A percentile compares a stretch with the other conserved stretches of the same genome.
Evolutionary conservation across 2,888 invertebrate species (phyloP).

Genomic region (Silvanus unidentatus): DNA sequence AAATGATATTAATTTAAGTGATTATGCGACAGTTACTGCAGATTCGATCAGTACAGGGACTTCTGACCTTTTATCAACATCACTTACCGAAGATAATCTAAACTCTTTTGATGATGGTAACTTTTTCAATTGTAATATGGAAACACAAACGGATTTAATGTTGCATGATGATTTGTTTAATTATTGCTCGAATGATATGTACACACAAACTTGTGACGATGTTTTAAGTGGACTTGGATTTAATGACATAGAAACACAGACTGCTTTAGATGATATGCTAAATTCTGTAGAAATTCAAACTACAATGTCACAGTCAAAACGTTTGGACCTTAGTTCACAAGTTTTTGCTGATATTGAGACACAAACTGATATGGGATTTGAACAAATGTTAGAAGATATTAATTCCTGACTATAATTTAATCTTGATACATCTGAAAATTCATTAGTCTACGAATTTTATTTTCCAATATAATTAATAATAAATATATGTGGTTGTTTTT

Average conservation of each 20-base stretch:
- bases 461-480: too few relatives aligned
- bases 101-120: constrained; percentile 33
- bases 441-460: too few relatives aligned
- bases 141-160: constrained; percentile 56
- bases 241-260: constrained; percentile 61
- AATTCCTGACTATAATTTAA: constrained; percentile 42
- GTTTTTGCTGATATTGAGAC: constrained; percentile 51
- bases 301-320: constrained; percentile 32
- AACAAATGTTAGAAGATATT: constrained; percentile 42
- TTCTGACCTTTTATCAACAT: constrained; percentile 29
- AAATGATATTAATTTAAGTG: constrained; percentile 1
- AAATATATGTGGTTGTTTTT: too few relatives aligned
- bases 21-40: constrained; percentile 14
- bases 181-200: constrained; percentile 31
- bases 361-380: constrained; percentile 48
- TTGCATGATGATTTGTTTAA: constrained; percentile 38
- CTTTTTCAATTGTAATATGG: constrained; percentile 51
- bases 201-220: constrained; percentile 48
- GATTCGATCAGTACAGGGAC: constrained; percentile 34
- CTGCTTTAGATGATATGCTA: constrained; percentile 51
- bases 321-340: constrained; percentile 21
- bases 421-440: too few relatives aligned
- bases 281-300: constrained; percentile 59
- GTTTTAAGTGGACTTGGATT: constrained; percentile 51
- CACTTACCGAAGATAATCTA: constrained; percentile 22